Base-by-base conservation (phyloP, 1,140 invertebrate species). In the Onthophagus taurus region DNA sequence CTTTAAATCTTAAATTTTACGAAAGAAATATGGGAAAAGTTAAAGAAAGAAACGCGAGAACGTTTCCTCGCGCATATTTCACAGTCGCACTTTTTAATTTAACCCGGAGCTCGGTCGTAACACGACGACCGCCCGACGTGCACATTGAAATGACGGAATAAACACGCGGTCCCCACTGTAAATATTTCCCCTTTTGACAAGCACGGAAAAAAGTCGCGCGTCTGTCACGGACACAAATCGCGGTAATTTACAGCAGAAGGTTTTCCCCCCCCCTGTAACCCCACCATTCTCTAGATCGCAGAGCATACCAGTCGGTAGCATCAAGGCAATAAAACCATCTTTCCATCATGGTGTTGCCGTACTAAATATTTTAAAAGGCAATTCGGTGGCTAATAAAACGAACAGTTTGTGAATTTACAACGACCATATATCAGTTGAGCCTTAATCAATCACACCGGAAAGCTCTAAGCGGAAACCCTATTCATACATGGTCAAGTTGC, bases 341-440 rank as follows among this genome's bases (percentile, higher is more conserved):
- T 41, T 24, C 36, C 37, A n/a, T n/a, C n/a, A n/a, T n/a, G n/a
- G 36, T 13, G 11, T 34, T 12, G 13, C 17, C 13, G 31, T 44
- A 33, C 42, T 44, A 44, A 44, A 44, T 44, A 44, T 44, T 44
- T 44, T 44, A 44, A 35, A 44, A 42, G 29, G 42, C 47, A 41
- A 39, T 43, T 48, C 46, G 23, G 47, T 39, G 49, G 45, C 44
- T 50, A 51, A 53, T 53, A 53, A 53, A 53, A 50, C 41, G 45
- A 47, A 43, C 45, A 38, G 42, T 48, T 53, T 53, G 43, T 50
- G 51, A 50, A 53, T 53, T 45, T 54, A 47, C 47, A 47, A 47
- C 39, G 47, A 34, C 21, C 44, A 52, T 52, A 54, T 42, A 54
- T 54, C 52, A 54, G 42, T 13, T 20, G 31, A 45, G 29, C 38